Percentiles rank a stretch among this genome's conserved stretches.
These are phyloP conservation scores for Calyptommatus sinebrachiatus DNA, from an alignment of 2,113 vertebrate species.

Conservation along the genomic window DNA sequence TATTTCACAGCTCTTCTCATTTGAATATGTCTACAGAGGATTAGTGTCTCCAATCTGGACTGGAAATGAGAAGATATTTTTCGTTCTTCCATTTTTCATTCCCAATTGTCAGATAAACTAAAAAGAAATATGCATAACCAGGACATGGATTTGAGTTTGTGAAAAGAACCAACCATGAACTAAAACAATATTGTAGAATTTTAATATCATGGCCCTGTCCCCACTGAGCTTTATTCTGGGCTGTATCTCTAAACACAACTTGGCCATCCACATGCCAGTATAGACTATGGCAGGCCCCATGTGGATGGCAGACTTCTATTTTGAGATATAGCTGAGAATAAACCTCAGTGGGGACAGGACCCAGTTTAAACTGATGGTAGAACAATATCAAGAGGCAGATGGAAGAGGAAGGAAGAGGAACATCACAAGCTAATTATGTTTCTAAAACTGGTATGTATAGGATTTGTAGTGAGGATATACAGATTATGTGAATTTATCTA, in stretches of 20 bases:
- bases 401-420: neutral
- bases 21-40: slow-evolving; percentile 56
- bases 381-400: no score
- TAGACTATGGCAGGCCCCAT: no score
- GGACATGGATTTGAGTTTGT: no score
- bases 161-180: no score
- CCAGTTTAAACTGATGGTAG: no score
- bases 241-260: no score
- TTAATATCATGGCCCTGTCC: neutral
- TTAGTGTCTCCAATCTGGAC: slow-evolving; percentile 18
- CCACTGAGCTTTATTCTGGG: neutral
- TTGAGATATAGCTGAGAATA: no score
- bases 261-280: no score
- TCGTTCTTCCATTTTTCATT: neutral
- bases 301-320: no score
- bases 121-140: neutral
- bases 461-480: neutral
- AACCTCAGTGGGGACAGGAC: no score
- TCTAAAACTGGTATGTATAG: neutral
- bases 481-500: neutral
- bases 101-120: neutral
- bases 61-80: slow-evolving; percentile 8
- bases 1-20: slow-evolving; percentile 62
- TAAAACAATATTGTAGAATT: slow-evolving; percentile 1
- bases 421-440: neutral